Percentiles rank a stretch among this genome's conserved stretches.
These are phyloP conservation scores for Platalea minor DNA, from an alignment of 2,797 vertebrate genomes.

Conservation along the genomic window DNA sequence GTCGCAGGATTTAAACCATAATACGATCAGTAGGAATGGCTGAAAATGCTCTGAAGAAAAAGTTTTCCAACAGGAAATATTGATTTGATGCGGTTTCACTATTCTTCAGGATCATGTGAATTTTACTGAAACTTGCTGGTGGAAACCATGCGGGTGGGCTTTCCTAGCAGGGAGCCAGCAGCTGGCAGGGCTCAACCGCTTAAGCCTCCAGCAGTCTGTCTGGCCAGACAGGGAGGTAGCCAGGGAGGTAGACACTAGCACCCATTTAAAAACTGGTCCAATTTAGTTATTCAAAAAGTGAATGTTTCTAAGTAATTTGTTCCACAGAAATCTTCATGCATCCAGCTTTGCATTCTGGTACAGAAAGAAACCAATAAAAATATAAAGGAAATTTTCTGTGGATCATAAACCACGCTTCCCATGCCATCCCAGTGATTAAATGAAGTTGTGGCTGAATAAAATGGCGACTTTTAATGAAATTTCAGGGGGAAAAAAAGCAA, in stretches of 20 bases:
- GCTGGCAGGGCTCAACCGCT: neutral
- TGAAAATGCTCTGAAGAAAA: neutral
- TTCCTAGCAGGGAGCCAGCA: neutral
- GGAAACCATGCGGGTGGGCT: neutral
- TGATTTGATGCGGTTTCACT: neutral
- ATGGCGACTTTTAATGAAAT: neutral
- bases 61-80: neutral
- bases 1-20: neutral
- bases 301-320: neutral
- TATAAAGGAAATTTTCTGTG: neutral
- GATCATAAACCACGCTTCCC: neutral
- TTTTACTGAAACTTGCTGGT: neutral
- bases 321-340: neutral
- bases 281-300: neutral
- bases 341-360: neutral
- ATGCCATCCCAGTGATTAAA: neutral
- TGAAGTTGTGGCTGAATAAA: neutral
- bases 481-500: rapidly evolving
- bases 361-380: neutral
- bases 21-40: neutral
- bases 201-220: neutral
- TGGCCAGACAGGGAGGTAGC: neutral
- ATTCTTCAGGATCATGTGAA: neutral
- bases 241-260: neutral
- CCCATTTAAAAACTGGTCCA: neutral